phyloP scores from a whole-genome alignment of 2,888 invertebrate species.

The Mesoligia furuncula region DNA sequence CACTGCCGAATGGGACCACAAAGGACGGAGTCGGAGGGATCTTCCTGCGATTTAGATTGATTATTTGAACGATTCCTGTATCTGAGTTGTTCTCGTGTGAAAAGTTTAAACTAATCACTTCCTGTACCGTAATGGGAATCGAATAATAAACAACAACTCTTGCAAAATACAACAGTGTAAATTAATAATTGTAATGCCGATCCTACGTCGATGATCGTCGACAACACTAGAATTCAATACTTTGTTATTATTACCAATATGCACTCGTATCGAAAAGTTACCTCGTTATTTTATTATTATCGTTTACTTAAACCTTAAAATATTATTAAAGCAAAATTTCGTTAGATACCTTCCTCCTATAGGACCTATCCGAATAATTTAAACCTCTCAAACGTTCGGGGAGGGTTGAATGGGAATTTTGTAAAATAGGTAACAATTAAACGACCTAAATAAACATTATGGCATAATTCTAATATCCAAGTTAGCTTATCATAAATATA shows the following conservation, averaged over 20 bases:
- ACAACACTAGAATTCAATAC: conserved; percentile 7
- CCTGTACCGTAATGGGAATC: neutral
- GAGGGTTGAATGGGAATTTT: conserved; percentile 57
- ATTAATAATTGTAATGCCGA: neutral
- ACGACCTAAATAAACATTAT: conserved; percentile 66
- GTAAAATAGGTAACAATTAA: conserved; percentile 55
- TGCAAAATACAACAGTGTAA: too few relatives aligned
- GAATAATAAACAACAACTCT: neutral
- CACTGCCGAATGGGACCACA: conserved; percentile 53
- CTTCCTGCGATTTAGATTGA: conserved; percentile 34
- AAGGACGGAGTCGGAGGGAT: conserved; percentile 27
- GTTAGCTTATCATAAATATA: conserved; percentile 65
- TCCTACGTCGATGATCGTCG: neutral
- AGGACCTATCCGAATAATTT: conserved; percentile 43
- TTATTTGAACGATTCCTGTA: conserved; percentile 22
- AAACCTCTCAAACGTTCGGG: conserved; percentile 38
- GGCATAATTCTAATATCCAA: conserved; percentile 61
- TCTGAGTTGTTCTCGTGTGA: neutral
- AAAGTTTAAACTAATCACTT: conserved; percentile 11
- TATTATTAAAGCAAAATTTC: conserved; percentile 47
- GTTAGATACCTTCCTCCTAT: conserved; percentile 28
- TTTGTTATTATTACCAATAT: conserved; percentile 10
- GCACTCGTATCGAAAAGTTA: conserved; percentile 21
- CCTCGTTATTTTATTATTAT: conserved; percentile 43
- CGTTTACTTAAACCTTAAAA: conserved; percentile 46